Base-by-base conservation (phyloP, 2,888 invertebrate species). In the Rhagium mordax region DNA sequence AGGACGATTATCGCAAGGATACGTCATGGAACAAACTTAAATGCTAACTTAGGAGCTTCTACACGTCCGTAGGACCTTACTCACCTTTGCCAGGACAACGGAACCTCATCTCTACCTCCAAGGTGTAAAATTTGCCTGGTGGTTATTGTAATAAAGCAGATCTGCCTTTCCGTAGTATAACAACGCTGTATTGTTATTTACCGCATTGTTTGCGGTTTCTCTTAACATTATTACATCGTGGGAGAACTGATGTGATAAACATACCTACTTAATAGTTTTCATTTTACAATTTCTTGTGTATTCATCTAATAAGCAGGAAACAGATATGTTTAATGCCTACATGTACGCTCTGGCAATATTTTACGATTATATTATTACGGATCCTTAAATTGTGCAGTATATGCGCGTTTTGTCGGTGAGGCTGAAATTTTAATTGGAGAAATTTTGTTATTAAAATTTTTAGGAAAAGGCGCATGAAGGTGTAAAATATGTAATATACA, bases 291-390 rank as follows among this genome's bases (percentile, higher is more conserved):
- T 18, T 51, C 51, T 51, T 51, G 51, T 51, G 51, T 51, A 51
- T 51, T 51, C 51, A 51, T 18, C 18, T 51, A 51, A 51, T 51
- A 51, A 51, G 51, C 51, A 51, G 51, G 51, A 51, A 51, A 51
- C 20, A 51, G 2, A 51, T 20, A 18, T 51, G 51, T 16, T 51
- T 41, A 51, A 51, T 18, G 51, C 18, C 51, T 51, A 18, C 51
- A 51, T 20, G 18, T 51, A 51, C 20, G 10, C 8, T n/a, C n/a
- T 18, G 20, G 20, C 18, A 51, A 20, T 51, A 51, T 51, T 51
- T 51, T 51, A 20, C 8, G 16, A 51, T 51, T 51, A 18, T 18
- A 51, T 16, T 51, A 51, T 51, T 20, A 51, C 41, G n/a, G 13
- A 41, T n/a, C 41, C 41, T 41, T 41, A 41, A 41, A 41, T n/a